phyloP scores from a whole-genome alignment of 2,797 vertebrate species.

The Mionectes olivaceus region DNA sequence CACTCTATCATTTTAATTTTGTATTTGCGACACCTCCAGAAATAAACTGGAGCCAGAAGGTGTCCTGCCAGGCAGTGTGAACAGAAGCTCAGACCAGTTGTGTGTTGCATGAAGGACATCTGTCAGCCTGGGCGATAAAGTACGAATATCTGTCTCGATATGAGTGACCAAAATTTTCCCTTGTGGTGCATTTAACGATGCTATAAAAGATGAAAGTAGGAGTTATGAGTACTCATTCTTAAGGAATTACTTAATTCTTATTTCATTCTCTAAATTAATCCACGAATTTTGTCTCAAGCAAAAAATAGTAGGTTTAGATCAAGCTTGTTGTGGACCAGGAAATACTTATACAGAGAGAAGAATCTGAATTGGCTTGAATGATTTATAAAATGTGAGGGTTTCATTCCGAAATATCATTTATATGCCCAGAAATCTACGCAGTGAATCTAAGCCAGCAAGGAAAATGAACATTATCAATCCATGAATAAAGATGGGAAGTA shows the following conservation, averaged over 20 bases:
- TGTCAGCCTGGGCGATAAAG: neutral
- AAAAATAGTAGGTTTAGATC: neutral
- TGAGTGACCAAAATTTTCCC: neutral
- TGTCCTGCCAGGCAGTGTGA: neutral
- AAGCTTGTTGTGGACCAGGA: neutral
- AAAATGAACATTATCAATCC: constrained; percentile 14
- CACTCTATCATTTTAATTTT: neutral
- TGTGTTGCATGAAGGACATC: neutral
- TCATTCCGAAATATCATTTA: constrained; percentile 35
- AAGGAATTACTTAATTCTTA: constrained; percentile 4
- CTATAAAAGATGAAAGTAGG: neutral
- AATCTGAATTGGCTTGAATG: neutral
- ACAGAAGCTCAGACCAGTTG: neutral
- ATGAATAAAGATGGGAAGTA: constrained; percentile 28
- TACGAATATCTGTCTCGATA: neutral
- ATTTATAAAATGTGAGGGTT: constrained; percentile 28
- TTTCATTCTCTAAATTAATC: neutral
- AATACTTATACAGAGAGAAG: neutral
- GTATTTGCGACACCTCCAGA: neutral
- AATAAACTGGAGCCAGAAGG: neutral
- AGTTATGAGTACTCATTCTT: neutral
- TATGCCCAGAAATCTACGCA: constrained; percentile 12
- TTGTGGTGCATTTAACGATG: neutral
- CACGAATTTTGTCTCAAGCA: neutral
- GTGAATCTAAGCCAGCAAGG: constrained; percentile 20